Base-by-base conservation (phyloP, 2,113 vertebrate species). In the Rattus norvegicus region DNA sequence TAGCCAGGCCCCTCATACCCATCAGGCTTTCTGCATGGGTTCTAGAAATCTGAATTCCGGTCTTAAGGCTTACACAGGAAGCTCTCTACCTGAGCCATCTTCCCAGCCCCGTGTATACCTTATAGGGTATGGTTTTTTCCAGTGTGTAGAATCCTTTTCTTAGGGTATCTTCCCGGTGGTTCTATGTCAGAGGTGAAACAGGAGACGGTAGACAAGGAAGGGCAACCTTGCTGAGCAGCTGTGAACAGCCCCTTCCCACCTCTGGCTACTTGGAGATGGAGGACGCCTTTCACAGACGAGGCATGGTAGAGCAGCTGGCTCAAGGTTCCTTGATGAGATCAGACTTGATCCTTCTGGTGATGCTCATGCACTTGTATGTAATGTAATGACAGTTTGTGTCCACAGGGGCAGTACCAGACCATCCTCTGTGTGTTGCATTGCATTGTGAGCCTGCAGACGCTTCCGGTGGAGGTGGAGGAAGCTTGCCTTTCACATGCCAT, bases 351-450 rank as follows among this genome's bases (percentile, higher is more conserved):
- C 33, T 8, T 22, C 56, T 43, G 12, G 16, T 63, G 30, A 30
- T 63, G 36, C 54, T 65, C 7, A 0, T 30, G 19, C 33, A 36
- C 16, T 43, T 47, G 47, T 30, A 22, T 39, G 26, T 70, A 43
- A 30, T 39, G 26, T 76, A 43, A 30, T 76, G 30, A 69, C 63
- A 14, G 39, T 73, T 24, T 90, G 10, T 69, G 54, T 54, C 76
- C 70, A 5, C 98, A 99, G 99, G 99, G 99, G 17, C 99, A 99
- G 96, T 98, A 99, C 93, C 99, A 99, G 95, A 99, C 99, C 14
- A 97, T 99, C 96, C 98, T 99, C 61, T 99, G 99, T 59, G 98
- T 99, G 97, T 98, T 99, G 20, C 98, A 99, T 79, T 99, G 99
- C 91, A 97, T 99, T 49, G 99, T 98, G 96, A 99, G 98, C 96